Percentiles rank a stretch among this genome's conserved stretches.
phyloP scores from a whole-genome alignment of 2,113 vertebrate species.

The Oostethus manadensis region DNA sequence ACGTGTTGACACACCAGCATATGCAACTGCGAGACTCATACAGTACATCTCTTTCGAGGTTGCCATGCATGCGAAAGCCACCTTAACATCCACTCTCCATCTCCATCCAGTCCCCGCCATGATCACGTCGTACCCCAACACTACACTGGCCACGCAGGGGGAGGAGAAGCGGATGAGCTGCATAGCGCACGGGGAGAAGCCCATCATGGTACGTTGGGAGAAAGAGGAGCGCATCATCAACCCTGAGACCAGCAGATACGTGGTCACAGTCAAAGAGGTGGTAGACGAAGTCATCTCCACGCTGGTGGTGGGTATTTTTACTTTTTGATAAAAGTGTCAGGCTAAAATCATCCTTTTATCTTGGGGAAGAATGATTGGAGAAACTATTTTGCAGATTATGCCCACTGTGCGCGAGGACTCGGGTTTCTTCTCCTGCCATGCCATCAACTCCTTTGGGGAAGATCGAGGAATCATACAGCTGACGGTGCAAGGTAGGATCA shows the following conservation, averaged over 20 bases:
- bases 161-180: constrained; percentile 97
- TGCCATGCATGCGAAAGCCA: not conserved
- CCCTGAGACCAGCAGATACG: constrained; percentile 93
- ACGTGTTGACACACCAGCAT: too few relatives aligned
- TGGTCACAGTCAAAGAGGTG: constrained; percentile 91
- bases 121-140: constrained; percentile 98
- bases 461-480: constrained; percentile 97
- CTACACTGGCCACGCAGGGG: constrained; percentile 92
- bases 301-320: constrained; percentile 76
- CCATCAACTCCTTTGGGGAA: constrained; percentile 98
- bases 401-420: constrained; percentile 96
- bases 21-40: too few relatives aligned
- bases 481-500: constrained; percentile 90
- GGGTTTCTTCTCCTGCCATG: constrained; percentile 97
- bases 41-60: too few relatives aligned
- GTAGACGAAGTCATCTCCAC: constrained; percentile 93
- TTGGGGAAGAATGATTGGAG: not conserved
- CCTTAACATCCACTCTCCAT: not conserved
- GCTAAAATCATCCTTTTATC: constrained; percentile 4
- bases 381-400: constrained; percentile 79
- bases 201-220: constrained; percentile 99
- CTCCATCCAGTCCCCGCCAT: constrained; percentile 89
- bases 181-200: constrained; percentile 91
- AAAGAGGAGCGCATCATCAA: constrained; percentile 97
- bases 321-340: not conserved